Evolutionary conservation across 2,888 invertebrate genomes (phyloP).

Genomic region (Zaprionus obscuricornis): DNA sequence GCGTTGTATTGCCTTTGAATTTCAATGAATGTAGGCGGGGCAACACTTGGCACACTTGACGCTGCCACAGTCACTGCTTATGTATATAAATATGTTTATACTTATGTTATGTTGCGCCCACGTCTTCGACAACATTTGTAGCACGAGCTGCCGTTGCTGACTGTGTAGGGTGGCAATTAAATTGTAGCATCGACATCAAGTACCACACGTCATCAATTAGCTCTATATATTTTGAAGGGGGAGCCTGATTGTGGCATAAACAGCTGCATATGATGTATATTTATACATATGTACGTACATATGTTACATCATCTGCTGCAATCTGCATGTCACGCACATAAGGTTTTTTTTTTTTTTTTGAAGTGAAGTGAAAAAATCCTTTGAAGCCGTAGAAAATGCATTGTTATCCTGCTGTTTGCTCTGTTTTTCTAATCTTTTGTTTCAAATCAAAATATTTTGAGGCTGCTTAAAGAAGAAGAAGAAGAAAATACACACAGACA

Average conservation of each 20-base stretch:
- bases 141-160: conserved; percentile 31
- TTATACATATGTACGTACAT: conserved; percentile 37
- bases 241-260: conserved; percentile 1
- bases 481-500: too few relatives aligned
- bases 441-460: conserved; percentile 81
- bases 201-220: conserved; percentile 66
- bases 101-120: conserved; percentile 36
- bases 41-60: conserved; percentile 15
- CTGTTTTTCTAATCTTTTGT: conserved; percentile 49
- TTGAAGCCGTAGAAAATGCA: too few relatives aligned
- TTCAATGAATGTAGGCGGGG: conserved; percentile 49
- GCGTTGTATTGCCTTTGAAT: conserved; percentile 40
- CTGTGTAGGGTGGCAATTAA: conserved; percentile 62
- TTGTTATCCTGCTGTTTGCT: conserved; percentile 30
- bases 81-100: conserved; percentile 29
- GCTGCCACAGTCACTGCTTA: too few relatives aligned
- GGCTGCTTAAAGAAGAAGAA: conserved; percentile 65
- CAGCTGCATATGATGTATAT: conserved; percentile 4
- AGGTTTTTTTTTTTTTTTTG: too few relatives aligned
- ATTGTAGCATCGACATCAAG: conserved; percentile 51
- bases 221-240: conserved; percentile 57
- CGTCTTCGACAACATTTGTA: conserved; percentile 39
- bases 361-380: too few relatives aligned
- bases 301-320: conserved; percentile 37
- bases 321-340: background rate